These are phyloP conservation scores for Pelobates fuscus DNA, from an alignment of 2,113 vertebrate genomes.

Conservation along the genomic window DNA sequence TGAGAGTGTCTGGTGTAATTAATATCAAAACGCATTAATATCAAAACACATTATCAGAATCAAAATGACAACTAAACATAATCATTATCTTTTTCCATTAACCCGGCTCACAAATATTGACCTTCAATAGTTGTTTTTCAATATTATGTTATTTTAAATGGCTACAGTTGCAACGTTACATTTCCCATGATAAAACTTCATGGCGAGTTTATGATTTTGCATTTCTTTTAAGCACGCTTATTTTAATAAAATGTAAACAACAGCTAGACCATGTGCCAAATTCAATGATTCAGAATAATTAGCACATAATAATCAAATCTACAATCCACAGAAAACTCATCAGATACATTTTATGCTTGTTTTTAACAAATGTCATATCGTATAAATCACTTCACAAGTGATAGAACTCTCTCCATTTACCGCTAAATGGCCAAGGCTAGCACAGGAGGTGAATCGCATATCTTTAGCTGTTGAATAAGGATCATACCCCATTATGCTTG, in stretches of 20 bases:
- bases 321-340: no score
- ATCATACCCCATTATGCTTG: no score
- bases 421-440: no score
- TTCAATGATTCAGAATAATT: no score
- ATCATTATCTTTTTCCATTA: slow-evolving; percentile 8
- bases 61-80: not conserved
- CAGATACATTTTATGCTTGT: not conserved
- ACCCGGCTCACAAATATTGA: not conserved
- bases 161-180: not conserved
- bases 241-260: slow-evolving; percentile 5
- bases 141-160: not conserved
- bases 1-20: not conserved
- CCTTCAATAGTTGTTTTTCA: not conserved
- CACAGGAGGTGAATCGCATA: no score
- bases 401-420: no score
- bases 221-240: not conserved
- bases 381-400: slow-evolving; percentile 9
- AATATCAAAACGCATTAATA: not conserved
- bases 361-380: no score
- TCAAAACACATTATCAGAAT: not conserved
- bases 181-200: slow-evolving; percentile 1
- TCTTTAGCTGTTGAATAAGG: no score
- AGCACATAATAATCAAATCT: no score
- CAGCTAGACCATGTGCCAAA: slow-evolving; percentile 8
- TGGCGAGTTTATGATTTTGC: not conserved